Evolutionary conservation across 2,113 vertebrate genomes (phyloP).

Genomic region (Paracyprichromis sp.): DNA sequence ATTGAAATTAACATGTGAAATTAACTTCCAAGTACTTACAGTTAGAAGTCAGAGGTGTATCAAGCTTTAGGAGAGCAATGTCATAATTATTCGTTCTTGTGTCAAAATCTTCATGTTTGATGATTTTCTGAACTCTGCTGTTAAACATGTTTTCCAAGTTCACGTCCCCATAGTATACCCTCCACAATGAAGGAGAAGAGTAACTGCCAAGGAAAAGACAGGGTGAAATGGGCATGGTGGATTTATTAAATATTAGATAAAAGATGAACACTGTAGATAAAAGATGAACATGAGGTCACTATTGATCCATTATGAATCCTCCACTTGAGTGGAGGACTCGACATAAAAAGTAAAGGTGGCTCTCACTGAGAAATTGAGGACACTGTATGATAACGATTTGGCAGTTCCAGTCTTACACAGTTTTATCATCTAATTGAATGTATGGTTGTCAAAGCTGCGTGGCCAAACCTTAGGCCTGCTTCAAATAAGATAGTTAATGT

Average conservation of each 20-base stretch:
- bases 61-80: constrained; percentile 66
- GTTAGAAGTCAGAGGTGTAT: constrained; percentile 18
- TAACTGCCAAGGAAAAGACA: background rate
- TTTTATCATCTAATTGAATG: background rate
- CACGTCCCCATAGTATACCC: constrained; percentile 39
- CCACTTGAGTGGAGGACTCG: background rate
- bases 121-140: constrained; percentile 30
- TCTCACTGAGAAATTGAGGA: background rate
- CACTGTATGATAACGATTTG: background rate
- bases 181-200: constrained; percentile 1
- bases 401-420: background rate
- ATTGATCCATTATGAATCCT: background rate
- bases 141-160: accelerated
- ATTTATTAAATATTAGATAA: background rate
- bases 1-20: background rate
- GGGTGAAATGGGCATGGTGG: background rate
- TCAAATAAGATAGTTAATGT: background rate
- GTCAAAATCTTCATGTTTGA: constrained; percentile 46
- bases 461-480: background rate
- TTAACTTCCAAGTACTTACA: constrained; percentile 13
- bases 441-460: background rate
- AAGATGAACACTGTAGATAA: background rate
- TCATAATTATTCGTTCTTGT: constrained; percentile 26
- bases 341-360: background rate
- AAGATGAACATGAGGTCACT: background rate